These are phyloP conservation scores for Struthidea cinerea DNA, from an alignment of 2,113 vertebrate species.

Conservation along the genomic window DNA sequence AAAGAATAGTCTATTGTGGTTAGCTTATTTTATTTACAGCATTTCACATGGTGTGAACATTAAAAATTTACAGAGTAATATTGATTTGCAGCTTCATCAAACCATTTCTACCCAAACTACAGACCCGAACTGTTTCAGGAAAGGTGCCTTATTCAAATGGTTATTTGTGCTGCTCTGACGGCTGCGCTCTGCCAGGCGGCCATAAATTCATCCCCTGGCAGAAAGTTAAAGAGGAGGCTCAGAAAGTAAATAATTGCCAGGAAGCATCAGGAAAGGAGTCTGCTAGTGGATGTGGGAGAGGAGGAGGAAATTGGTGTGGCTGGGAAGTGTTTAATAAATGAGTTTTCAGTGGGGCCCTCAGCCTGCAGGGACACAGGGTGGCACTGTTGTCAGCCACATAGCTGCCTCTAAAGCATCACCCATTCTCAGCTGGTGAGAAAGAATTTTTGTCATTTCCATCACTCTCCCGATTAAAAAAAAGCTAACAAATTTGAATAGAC, in stretches of 20 bases:
- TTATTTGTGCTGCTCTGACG: neutral
- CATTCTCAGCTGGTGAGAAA: neutral
- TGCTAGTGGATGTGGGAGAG: neutral
- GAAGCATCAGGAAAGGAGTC: neutral
- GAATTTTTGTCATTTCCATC: neutral
- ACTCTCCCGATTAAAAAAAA: neutral
- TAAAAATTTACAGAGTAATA: slow-evolving; percentile 71
- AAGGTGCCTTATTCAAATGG: neutral
- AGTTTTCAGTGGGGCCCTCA: neutral
- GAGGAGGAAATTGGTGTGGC: neutral
- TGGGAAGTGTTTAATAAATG: neutral
- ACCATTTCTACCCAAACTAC: slow-evolving; percentile 15
- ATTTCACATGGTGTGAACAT: slow-evolving; percentile 62
- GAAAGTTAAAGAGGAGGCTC: slow-evolving; percentile 24
- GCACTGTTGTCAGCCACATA: slow-evolving; percentile 32
- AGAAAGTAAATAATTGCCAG: slow-evolving; percentile 32
- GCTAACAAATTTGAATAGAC: neutral
- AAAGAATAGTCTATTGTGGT: slow-evolving; percentile 65
- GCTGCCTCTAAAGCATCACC: neutral
- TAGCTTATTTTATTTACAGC: slow-evolving; percentile 69
- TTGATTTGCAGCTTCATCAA: slow-evolving; percentile 63
- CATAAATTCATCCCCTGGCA: slow-evolving; percentile 7
- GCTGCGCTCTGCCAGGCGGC: neutral
- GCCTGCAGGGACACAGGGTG: neutral
- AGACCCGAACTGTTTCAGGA: neutral